Conservation (phyloP, 2,888 invertebrate species). For the Ecliptopera silaceata region DNA sequence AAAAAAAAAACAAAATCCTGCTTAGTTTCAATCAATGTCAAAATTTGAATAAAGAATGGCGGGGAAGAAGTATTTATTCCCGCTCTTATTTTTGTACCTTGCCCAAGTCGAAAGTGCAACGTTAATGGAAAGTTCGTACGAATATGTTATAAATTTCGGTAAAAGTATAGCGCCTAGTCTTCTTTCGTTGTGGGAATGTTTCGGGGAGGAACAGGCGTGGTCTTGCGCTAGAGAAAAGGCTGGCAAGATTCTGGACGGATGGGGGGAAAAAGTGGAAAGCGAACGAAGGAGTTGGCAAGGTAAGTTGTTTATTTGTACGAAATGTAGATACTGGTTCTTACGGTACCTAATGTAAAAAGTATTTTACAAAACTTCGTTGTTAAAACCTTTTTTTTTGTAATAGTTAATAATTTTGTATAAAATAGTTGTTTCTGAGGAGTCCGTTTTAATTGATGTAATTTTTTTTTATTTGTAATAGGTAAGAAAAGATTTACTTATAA, state of each 20-base stretch:
- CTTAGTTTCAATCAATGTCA: conserved; percentile 5
- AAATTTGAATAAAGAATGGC: conserved; percentile 50
- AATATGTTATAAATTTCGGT: conserved; percentile 69
- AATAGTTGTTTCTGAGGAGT: too few relatives aligned
- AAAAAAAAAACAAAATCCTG: conserved; percentile 1
- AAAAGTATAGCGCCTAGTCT: conserved; percentile 77
- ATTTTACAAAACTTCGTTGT: too few relatives aligned
- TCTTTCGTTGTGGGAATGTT: conserved; percentile 79
- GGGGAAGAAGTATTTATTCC: conserved; percentile 44
- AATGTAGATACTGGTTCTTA: too few relatives aligned
- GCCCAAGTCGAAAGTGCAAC: conserved; percentile 62
- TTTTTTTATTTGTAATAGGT: too few relatives aligned
- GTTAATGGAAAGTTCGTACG: conserved; percentile 65
- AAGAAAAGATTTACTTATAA: too few relatives aligned
- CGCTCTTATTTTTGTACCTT: conserved; percentile 50
- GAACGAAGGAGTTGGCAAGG: conserved; percentile 72
- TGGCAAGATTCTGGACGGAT: conserved; percentile 74
- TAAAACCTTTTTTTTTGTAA: too few relatives aligned
- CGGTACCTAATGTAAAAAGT: too few relatives aligned
- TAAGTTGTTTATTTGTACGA: conserved; percentile 37
- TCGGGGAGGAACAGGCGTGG: conserved; percentile 77
- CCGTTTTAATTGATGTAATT: too few relatives aligned
- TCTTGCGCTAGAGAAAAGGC: conserved; percentile 80
- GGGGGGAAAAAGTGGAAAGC: conserved; percentile 63
- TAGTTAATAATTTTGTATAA: too few relatives aligned